These are phyloP conservation scores for Acanthosepion pharaonis DNA, from an alignment of 2,888 invertebrate species.

Conservation along the genomic window DNA sequence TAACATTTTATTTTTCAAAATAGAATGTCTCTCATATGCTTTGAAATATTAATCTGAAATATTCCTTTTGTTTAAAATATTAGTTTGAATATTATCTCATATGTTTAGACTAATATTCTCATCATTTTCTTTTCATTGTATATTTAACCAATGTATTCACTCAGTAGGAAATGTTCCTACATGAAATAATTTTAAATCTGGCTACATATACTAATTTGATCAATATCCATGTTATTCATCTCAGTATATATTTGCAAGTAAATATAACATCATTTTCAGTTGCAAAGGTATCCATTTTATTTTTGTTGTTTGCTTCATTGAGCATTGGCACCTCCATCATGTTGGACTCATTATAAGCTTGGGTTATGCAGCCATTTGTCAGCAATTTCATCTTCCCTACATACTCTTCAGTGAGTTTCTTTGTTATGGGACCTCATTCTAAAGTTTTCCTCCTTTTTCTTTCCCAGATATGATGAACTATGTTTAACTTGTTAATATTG, in stretches of 20 bases:
- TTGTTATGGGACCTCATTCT: too few species aligned
- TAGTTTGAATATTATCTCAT: background rate
- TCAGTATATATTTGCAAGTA: background rate
- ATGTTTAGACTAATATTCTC: background rate
- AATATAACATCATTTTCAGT: background rate
- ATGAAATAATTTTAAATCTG: background rate
- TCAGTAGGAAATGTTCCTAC: background rate
- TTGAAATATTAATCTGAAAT: background rate
- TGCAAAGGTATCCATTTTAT: background rate
- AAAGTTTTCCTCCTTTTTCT: too few species aligned
- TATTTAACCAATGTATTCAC: background rate
- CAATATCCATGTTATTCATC: background rate
- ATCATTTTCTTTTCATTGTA: background rate
- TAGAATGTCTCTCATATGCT: too few species aligned
- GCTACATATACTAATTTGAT: background rate
- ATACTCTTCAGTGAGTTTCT: background rate
- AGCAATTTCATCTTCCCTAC: background rate
- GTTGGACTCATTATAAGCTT: too few species aligned
- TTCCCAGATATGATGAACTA: background rate
- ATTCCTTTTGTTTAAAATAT: background rate
- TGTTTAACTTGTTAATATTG: background rate
- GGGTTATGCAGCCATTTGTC: too few species aligned
- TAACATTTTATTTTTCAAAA: too few species aligned
- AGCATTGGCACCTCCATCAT: too few species aligned
- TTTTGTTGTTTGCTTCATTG: background rate